Conservation (phyloP, 2,113 vertebrate genomes). For the Pao palembangensis region DNA sequence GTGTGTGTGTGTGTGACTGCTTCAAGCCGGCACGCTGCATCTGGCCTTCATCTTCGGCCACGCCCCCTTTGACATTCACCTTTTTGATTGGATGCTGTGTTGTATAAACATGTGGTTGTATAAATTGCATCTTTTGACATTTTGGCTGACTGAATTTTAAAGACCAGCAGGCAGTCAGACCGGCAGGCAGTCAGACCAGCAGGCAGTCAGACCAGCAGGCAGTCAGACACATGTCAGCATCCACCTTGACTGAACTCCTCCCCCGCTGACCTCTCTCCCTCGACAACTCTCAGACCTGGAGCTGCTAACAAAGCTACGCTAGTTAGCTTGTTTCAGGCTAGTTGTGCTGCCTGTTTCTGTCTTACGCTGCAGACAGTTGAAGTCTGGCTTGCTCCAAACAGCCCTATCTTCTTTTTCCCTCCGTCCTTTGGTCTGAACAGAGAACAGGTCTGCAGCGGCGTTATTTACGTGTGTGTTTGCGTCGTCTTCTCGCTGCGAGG, state of each 20-base stretch:
- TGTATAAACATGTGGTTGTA: constrained; percentile 8
- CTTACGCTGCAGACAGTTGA: too few relatives aligned
- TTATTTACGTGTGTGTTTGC: constrained; percentile 7
- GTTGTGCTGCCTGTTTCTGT: too few relatives aligned
- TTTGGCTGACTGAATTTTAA: neutral
- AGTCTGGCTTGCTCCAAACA: neutral
- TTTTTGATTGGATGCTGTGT: constrained; percentile 3
- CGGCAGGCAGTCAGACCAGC: too few relatives aligned
- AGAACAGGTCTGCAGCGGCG: constrained; percentile 16
- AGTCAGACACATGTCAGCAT: too few relatives aligned
- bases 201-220: too few relatives aligned
- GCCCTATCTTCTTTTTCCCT: neutral
- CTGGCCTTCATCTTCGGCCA: constrained; percentile 4
- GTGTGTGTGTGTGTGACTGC: neutral
- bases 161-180: neutral
- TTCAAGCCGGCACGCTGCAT: constrained; percentile 1
- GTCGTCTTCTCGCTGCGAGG: constrained; percentile 26
- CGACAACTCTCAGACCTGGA: too few relatives aligned
- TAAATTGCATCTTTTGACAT: neutral
- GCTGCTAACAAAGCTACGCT: too few relatives aligned
- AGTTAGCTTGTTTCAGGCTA: too few relatives aligned
- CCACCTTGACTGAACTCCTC: neutral
- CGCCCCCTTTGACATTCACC: constrained; percentile 24
- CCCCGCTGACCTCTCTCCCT: too few relatives aligned
- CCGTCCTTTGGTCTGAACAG: neutral